Evolutionary conservation across 2,113 vertebrate genomes (phyloP), one percentile per base, ranked within the genome.

Genomic region (Mesocricetus auratus): DNA sequence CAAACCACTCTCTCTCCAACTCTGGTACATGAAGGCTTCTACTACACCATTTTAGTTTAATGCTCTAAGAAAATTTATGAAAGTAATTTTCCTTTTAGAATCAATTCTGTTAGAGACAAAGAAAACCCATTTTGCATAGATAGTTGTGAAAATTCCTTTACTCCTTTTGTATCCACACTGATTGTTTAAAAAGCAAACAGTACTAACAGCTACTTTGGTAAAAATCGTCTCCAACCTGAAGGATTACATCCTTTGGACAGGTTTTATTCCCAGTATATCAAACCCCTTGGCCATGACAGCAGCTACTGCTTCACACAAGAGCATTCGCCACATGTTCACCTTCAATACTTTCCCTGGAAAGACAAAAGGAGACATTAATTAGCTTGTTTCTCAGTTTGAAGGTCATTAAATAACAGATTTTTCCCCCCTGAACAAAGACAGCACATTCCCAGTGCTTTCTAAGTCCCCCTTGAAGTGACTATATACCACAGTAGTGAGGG

Each of bases 261-360:
- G 99, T 74, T 98, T 99, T 94, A 99, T 98, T 7, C 99, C 99
- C 97, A 99, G 98, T 97, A 99, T 99, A 94, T 99, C 98, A 0
- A 99, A 99, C 8, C 99, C 98, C 98, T 99, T 99, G 92, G 99
- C 99, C 99, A 99, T 99, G 97, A 99, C 2, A 0, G 98, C 96
- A 10, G 99, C 99, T 0, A 99, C 99, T 64, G 99, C 99, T 42
- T 99, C 99, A 0, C 99, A 99, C 11, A 99, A 98, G 97, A 99
- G 98, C 99, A 99, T 98, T 87, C 99, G 98, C 99, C 99, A 99
- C 99, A 99, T 99, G 98, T 99, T 99, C 94, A 99, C 99, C 97
- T 99, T 99, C 39, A 99, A 39, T 1, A 99, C 99, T 96, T 99
- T 98, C 90, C 99, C 99, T 99, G 98, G 12, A 26, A 26, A 33